Base-by-base conservation (phyloP, 2,888 invertebrate genomes). In the Tryphoninae sp. region DNA sequence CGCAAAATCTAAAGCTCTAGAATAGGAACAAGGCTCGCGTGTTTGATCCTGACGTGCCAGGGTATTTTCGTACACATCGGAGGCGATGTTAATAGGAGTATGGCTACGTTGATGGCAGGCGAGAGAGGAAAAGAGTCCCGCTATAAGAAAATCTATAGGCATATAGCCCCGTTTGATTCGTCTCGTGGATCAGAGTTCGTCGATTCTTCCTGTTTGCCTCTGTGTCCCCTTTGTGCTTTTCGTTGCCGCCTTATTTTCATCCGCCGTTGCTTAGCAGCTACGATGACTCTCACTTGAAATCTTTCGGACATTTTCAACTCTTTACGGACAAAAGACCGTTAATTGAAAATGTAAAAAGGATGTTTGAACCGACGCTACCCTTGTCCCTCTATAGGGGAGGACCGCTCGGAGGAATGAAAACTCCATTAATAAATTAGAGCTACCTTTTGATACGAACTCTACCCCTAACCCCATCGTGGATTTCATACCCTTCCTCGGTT, bases 341-440 rank as follows among this genome's bases (percentile, higher is more conserved):
- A 55, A 55, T 55, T 55, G 19, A 55, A 55, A 19, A 55, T 19
- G 8, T 19, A 19, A 55, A 55, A 16, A 19, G 45, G 45, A 13
- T 9, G 13, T 13, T 45, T 45, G 45, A 13, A 45, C 45, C 45
- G 45, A 45, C 45, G 45, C 45, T 3, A 45, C 9, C 45, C 55
- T 55, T 55, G 4, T 22, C 16, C 4, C n/a, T 55, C 45, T 49
- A n/a, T 42, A 40, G 33, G 33, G 33, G 33, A 33, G 33, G 33
- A 7, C 26, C 11, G 68, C 26, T 42, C 1, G 22, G 81, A 55
- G 81, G 83, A 86, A 86, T 87, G 84, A 86, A 84, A 86, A 87
- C 85, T 87, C 84, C 85, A 86, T 89, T 89, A 89, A 89, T 89
- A 87, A 89, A 87, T 86, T 87, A 86, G 78, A 73, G 79, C 67